Evolutionary conservation across 1,140 invertebrate species (phyloP).

Genomic region (Sitophilus oryzae): DNA sequence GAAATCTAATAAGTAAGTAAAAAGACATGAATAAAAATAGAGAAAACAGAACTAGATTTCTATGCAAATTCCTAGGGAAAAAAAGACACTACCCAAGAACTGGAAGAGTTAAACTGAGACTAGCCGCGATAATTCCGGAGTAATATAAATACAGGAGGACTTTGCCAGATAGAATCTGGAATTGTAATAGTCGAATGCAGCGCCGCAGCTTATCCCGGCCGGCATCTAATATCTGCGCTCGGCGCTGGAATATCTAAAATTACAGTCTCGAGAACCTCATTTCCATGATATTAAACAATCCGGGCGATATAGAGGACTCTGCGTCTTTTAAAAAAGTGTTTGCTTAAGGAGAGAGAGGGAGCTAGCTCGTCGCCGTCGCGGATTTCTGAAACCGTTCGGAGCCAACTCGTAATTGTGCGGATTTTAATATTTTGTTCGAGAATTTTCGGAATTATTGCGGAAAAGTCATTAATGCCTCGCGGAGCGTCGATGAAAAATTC

Average conservation of each 20-base stretch:
- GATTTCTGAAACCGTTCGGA: no score
- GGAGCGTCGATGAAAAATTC: no score
- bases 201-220: neutral
- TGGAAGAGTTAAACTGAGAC: neutral
- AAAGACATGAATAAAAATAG: neutral
- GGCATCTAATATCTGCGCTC: neutral
- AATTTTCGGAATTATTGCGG: no score
- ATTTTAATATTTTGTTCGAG: no score
- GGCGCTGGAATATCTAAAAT: neutral
- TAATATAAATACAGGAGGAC: neutral
- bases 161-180: neutral
- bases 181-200: neutral
- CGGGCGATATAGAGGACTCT: neutral
- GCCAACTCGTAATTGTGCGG: no score
- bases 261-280: neutral
- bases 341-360: no score
- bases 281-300: neutral
- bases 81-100: neutral
- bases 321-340: neutral
- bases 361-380: no score
- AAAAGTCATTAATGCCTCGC: no score
- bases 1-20: neutral
- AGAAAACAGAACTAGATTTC: neutral
- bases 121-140: neutral
- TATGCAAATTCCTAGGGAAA: neutral